Percentiles rank a stretch among this genome's conserved stretches.
These are phyloP conservation scores for Cataglyphis livida DNA, from an alignment of 2,888 invertebrate species.

Conservation along the genomic window DNA sequence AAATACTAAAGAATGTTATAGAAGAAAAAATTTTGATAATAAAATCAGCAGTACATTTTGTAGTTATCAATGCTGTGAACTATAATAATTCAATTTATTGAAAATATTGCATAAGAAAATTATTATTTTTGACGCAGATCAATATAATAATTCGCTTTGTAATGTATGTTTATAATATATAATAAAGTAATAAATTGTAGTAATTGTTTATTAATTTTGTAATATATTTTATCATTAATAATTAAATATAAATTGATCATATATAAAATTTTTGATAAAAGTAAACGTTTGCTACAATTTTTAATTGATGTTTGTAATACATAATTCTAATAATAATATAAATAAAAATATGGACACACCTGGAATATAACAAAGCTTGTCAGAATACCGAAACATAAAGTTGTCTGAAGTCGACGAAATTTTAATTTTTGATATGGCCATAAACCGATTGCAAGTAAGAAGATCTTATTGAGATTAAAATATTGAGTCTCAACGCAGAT, in stretches of 20 bases:
- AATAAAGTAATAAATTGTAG: background rate
- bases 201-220: no score
- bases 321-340: background rate
- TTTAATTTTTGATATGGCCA: constrained; percentile 21
- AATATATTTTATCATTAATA: no score
- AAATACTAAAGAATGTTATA: background rate
- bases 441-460: constrained; percentile 12
- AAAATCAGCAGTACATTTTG: background rate
- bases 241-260: no score
- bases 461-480: background rate
- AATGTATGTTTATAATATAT: no score
- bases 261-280: no score
- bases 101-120: background rate
- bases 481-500: background rate
- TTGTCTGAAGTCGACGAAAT: background rate
- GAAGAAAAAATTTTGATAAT: constrained; percentile 1
- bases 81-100: background rate
- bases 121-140: background rate
- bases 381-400: background rate
- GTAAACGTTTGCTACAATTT: no score
- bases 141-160: no score
- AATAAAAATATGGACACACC: background rate
- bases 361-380: constrained; percentile 8
- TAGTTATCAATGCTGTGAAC: background rate
- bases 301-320: no score